Conservation (phyloP, 2,113 vertebrate genomes). For the Tretioscincus oriximinensis region DNA sequence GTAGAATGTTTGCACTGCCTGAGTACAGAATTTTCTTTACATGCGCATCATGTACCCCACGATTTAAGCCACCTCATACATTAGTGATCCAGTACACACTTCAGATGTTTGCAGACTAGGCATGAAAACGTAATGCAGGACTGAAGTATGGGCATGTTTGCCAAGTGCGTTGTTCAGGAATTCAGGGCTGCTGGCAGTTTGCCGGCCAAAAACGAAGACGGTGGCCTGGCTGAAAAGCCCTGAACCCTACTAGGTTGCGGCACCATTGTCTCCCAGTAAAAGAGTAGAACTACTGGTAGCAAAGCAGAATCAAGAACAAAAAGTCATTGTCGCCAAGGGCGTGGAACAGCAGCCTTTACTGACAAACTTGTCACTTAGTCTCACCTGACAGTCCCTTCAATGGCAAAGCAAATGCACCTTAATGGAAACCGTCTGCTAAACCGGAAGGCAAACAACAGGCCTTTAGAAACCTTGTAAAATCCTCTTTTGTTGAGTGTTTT, state of each 20-base stretch:
- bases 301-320: not conserved
- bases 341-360: not conserved
- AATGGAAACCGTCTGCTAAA: slow-evolving; percentile 8
- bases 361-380: not conserved
- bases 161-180: not conserved
- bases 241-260: not conserved
- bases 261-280: not conserved
- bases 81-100: not conserved
- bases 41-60: not conserved
- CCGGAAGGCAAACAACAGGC: slow-evolving; percentile 16
- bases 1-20: not conserved
- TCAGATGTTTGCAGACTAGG: not conserved
- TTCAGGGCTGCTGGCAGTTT: too few species aligned
- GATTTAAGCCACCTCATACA: not conserved
- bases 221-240: too few species aligned
- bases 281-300: not conserved
- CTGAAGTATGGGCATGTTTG: not conserved
- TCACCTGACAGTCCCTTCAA: not conserved
- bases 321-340: not conserved
- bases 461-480: not conserved
- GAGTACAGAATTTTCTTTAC: not conserved
- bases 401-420: not conserved
- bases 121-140: not conserved
- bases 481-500: slow-evolving; percentile 26
- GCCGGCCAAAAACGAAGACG: not conserved